phyloP scores from a whole-genome alignment of 2,888 invertebrate species.

The Agelastica alni region DNA sequence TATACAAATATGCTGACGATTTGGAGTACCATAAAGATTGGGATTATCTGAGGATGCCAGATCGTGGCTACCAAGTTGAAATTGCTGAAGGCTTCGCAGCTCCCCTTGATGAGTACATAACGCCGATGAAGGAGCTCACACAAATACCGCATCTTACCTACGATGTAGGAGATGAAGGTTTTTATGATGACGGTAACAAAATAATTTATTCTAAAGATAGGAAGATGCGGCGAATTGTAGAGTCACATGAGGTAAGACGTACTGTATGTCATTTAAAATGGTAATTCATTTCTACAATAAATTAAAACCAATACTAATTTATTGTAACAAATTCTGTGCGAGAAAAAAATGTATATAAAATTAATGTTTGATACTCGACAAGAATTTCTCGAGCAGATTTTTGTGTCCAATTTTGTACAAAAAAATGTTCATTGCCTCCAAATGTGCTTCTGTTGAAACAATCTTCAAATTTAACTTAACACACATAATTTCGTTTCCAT shows the following conservation, averaged over 20 bases:
- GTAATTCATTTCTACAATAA: neutral
- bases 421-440: no score
- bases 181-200: constrained; percentile 6
- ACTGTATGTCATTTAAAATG: neutral
- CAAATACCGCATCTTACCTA: constrained; percentile 7
- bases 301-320: neutral
- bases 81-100: neutral
- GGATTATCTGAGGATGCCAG: constrained; percentile 10
- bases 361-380: no score
- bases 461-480: no score
- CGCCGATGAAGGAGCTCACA: neutral
- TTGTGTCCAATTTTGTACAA: no score
- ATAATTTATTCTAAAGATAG: constrained; percentile 7
- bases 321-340: no score
- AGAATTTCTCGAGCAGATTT: no score
- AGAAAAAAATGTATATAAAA: no score
- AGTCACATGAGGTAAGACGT: constrained; percentile 5
- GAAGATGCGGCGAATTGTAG: constrained; percentile 8
- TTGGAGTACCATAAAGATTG: neutral
- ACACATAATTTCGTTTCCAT: neutral
- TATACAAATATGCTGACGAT: constrained; percentile 6
- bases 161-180: constrained; percentile 10
- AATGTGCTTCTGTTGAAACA: no score
- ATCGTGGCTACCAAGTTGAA: constrained; percentile 11
- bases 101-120: constrained; percentile 2